Base-by-base conservation (phyloP, 2,797 vertebrate genomes). In the Crenichthys baileyi region DNA sequence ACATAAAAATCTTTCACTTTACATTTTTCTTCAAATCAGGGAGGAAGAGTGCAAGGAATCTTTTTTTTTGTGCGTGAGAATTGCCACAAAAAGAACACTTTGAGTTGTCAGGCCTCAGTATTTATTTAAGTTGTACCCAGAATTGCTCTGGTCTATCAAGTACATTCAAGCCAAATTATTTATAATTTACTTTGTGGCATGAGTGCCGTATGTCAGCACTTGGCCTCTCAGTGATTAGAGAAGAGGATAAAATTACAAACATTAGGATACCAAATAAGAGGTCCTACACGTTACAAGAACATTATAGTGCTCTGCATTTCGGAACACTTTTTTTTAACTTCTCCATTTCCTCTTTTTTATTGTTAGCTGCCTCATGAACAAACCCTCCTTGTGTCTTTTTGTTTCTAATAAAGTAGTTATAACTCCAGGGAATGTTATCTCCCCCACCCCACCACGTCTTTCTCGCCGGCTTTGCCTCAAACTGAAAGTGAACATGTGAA, bases 381-480 rank as follows among this genome's bases (percentile, higher is more conserved):
- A 41, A 56, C 46, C 79, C 80, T 79, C 5, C 24, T 68, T 72
- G 60, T 75, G 72, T 73, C 60, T 70, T 74, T 76, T 80, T 87
- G 71, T 78, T 84, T 78, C 78, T 85, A 78, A 81, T 72, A 82
- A 61, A 85, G 18, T 81, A 36, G 39, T 74, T 84, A 53, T 60
- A 76, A 86, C 86, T 86, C 86, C 22, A 58, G 79, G 80, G 76
- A 81, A 81, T 71, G 82, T 78, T 36, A 71, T 58, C 81, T 24
- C 22, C 61, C 61, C 31, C 61, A 31, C 61, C 16, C 61, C 31
- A 63, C 31, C 75, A 26, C 65, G 55, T 39, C 24, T 53, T 73
- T 80, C 71, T 79, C 39, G 39, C 50, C 73, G 16, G 26, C 7
- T 83, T 46, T 50, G 50, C 76, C 51, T 70, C 46, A 74, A 55